Evolutionary conservation across 35 echinoderm and acorn worm species (phyloP), one percentile per base, ranked within the genome.

Genomic region (Ophioderma brevispina): DNA sequence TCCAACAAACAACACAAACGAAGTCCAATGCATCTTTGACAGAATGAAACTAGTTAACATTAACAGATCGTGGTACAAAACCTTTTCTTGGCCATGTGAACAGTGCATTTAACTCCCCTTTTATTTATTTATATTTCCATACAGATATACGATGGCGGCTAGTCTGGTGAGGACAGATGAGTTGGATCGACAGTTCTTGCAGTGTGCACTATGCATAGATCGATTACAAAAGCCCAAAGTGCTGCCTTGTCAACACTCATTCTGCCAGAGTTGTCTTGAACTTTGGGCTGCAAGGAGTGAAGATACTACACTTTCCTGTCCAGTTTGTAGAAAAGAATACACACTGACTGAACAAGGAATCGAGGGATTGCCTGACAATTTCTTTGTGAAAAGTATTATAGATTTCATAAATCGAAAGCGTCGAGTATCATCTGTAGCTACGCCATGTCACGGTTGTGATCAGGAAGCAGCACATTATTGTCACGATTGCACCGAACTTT

Each of bases 371-470:
- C 93, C 96, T 10, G 96, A 98, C 78, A 98, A 98, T 35, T 98
- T 98, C 84, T 98, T 98, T 43, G 88, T 98, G 14, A 99, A 99
- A 84, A 95, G 91, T 52, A 99, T 99, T 38, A 99, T 99, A 36
- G 97, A 99, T 64, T 99, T 99, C 38, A 95, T 99, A 23, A 86
- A 92, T 25, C 87, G 88, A 33, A 99, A 99, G 80, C 89, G 94
- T 31, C 88, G 87, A 32, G 88, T 81, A 32, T 95, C 94, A 33
- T 80, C 83, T 6, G 79, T 50, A 2, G 87, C 84, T 34, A 81
- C 86, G 15, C 35, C 79, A 6, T 95, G 93, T 35, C 90, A 95
- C 52, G 94, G 91, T 0, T 99, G 97, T 63, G 97, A 93, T 38
- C 88, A 90, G 18, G 94, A 92, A 50, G 97, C 97, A 0, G 84